Evolutionary conservation across 2,888 invertebrate species (phyloP), one percentile per base, ranked within the genome.

Genomic region (Drosophila borborema): DNA sequence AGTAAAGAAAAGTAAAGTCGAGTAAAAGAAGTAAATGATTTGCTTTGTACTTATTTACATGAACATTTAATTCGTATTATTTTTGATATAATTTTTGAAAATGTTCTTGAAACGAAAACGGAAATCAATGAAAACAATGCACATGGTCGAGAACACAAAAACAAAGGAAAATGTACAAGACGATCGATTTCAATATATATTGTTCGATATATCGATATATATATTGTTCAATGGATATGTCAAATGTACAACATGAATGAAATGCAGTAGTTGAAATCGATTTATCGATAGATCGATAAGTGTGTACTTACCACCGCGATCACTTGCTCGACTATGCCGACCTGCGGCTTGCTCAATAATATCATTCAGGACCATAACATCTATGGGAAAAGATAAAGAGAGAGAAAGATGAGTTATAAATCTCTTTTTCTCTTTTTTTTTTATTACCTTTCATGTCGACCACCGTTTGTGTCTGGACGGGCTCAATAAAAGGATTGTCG

Each of bases 361-460:
- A 93, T 99, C 98, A 93, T 98, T 98, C 91, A 99, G 94, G 89
- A 98, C 98, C 98, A 98, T 98, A 76, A 99, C 98, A 95, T 99
- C 99, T 99, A 64, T 5, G 2, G 6, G 6, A 7, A n/a, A 16
- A 40, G 40, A 16, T 2, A 38, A 7, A 12, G 10, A 45, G 18
- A 31, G 34, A 20, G 20, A 20, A 20, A 20, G 20, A 20, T 31
- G 14, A 20, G 16, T 4, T 6, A 18, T 12, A 12, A 6, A 28
- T 40, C 5, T 10, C 23, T 1, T n/a, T 31, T 6, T 45, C 16
- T 2, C 14, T 0, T 5, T 6, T 23, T 46, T 5, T 94, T 3
- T 48, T 2, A 10, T 1, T 49, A 97, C 97, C 97, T 96, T 97
- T 97, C 97, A 98, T 98, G 93, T 99, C 98, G 64, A 98, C 97